phyloP scores from a whole-genome alignment of 2,113 vertebrate species.

The Platysteira castanea region DNA sequence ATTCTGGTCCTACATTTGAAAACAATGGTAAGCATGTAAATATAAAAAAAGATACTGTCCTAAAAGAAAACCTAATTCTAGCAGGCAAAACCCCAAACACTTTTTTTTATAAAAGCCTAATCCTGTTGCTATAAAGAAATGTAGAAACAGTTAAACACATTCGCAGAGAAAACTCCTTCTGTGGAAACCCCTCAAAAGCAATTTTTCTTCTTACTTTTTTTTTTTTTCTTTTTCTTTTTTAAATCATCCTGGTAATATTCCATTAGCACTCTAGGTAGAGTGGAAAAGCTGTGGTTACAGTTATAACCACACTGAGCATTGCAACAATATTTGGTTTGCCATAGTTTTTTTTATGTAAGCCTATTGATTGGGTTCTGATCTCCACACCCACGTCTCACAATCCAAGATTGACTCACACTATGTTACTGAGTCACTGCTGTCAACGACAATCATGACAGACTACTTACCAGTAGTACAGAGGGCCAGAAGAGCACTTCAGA shows the following conservation, averaged over 20 bases:
- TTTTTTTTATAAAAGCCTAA: background rate
- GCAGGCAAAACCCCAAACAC: background rate
- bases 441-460: slow-evolving; percentile 71
- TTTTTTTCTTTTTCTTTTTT: background rate
- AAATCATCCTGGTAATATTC: background rate
- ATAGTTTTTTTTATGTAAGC: background rate
- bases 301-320: background rate
- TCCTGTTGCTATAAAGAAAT: background rate
- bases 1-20: background rate
- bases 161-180: background rate
- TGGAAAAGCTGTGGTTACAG: background rate
- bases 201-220: background rate
- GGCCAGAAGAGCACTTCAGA: background rate
- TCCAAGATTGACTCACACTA: slow-evolving; percentile 50
- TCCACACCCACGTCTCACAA: slow-evolving; percentile 68
- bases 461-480: background rate
- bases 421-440: slow-evolving; percentile 70
- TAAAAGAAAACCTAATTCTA: background rate
- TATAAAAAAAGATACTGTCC: background rate
- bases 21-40: background rate
- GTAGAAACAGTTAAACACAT: background rate
- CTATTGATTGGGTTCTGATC: slow-evolving; percentile 57
- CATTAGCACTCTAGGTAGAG: background rate
- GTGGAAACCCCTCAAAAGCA: background rate
- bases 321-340: background rate